Conservation (phyloP, 2,888 invertebrate species). For the Abscondita cerata region DNA sequence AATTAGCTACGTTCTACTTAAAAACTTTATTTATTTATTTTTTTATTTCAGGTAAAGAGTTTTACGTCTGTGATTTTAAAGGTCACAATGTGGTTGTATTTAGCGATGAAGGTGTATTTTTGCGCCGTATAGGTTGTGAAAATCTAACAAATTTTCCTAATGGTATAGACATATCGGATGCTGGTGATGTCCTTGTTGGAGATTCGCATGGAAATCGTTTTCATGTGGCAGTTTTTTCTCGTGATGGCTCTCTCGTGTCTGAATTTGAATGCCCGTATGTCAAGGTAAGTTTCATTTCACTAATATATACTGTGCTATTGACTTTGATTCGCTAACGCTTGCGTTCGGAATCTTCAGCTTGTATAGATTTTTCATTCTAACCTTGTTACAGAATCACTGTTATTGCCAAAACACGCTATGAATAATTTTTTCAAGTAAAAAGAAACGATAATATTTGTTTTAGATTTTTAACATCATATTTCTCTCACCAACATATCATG, state of each 20-base stretch:
- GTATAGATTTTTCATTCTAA: too few species aligned
- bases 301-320: background rate
- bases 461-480: too few species aligned
- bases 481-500: too few species aligned
- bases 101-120: constrained; percentile 89
- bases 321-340: too few species aligned
- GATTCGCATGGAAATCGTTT: constrained; percentile 98
- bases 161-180: constrained; percentile 97
- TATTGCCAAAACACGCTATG: too few species aligned
- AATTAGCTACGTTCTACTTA: constrained; percentile 42
- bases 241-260: constrained; percentile 84
- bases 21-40: background rate
- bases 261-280: constrained; percentile 98
- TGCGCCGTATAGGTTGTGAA: constrained; percentile 94
- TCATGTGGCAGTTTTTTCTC: constrained; percentile 94
- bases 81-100: constrained; percentile 97
- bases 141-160: constrained; percentile 97
- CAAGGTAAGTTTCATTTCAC: constrained; percentile 71
- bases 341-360: too few species aligned
- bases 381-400: too few species aligned
- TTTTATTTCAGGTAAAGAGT: constrained; percentile 77
- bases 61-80: constrained; percentile 97
- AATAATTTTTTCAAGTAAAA: too few species aligned
- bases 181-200: constrained; percentile 94
- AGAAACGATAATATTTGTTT: too few species aligned